phyloP scores from a whole-genome alignment of 1,140 invertebrate species.

The Hyles euphorbiae region DNA sequence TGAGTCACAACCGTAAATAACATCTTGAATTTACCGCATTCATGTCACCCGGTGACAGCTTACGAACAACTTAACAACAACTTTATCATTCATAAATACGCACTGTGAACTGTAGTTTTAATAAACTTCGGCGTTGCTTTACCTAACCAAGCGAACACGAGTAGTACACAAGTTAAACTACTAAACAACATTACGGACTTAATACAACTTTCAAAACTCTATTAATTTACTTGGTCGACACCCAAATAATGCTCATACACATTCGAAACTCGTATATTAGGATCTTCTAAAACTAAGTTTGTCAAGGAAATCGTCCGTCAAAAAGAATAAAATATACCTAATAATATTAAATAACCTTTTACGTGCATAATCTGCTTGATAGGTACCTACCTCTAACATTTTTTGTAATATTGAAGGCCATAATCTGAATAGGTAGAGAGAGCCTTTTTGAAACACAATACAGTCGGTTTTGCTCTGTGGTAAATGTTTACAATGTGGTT shows the following conservation, averaged over 20 bases:
- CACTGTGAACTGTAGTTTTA: background rate
- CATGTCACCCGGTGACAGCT: conserved; percentile 12
- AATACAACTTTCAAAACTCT: conserved; percentile 7
- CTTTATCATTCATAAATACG: background rate
- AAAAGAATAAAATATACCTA: conserved; percentile 24
- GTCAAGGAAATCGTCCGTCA: conserved; percentile 27
- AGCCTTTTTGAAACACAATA: conserved; percentile 32
- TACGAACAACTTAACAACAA: background rate
- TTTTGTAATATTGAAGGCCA: conserved; percentile 50
- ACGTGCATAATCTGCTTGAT: conserved; percentile 42
- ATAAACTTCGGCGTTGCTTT: background rate
- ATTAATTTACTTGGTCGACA: background rate
- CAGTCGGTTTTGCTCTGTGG: conserved; percentile 33
- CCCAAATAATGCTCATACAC: background rate
- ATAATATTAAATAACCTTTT: conserved; percentile 55
- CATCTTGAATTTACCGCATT: conserved; percentile 47
- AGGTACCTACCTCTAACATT: conserved; percentile 37
- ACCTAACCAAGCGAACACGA: background rate
- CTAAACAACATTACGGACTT: conserved; percentile 8
- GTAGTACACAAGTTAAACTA: conserved; percentile 1
- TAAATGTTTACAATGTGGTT: conserved; percentile 1
- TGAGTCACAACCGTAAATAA: conserved; percentile 33
- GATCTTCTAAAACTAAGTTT: conserved; percentile 15
- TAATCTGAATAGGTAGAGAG: conserved; percentile 18
- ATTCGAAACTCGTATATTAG: background rate